Percentiles rank a stretch among this genome's conserved stretches.
Conservation (phyloP, 2,113 vertebrate species). For the Chlamydotis undulata region DNA sequence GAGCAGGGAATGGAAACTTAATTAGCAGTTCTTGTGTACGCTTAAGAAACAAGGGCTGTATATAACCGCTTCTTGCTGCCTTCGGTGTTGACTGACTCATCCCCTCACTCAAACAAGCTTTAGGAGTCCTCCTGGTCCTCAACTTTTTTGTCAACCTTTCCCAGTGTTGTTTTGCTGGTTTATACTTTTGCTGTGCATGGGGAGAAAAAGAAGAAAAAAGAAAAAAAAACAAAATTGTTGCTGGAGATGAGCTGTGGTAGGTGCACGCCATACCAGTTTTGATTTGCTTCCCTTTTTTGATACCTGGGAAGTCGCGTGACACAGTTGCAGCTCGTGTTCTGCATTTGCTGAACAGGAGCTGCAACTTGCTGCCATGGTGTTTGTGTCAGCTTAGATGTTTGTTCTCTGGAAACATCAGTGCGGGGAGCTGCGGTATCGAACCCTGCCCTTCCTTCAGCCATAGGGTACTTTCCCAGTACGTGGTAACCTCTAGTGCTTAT, state of each 20-base stretch:
- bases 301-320: neutral
- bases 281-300: neutral
- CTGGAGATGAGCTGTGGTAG: neutral
- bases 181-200: neutral
- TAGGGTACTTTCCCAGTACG: neutral
- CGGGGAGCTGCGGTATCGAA: neutral
- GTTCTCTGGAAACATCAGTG: neutral
- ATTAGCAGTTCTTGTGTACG: neutral
- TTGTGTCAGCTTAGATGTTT: neutral
- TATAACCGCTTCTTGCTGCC: neutral
- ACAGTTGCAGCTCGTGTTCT: neutral
- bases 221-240: too few relatives aligned
- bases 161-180: neutral
- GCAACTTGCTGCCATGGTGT: neutral
- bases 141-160: neutral
- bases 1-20: constrained; percentile 8
- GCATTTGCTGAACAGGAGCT: neutral
- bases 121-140: neutral
- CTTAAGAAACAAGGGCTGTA: neutral
- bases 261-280: neutral
- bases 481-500: neutral
- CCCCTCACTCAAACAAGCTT: neutral
- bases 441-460: neutral
- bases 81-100: neutral
- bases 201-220: rapidly evolving